Evolutionary conservation across 2,113 vertebrate species (phyloP).

Genomic region (Probosciger aterrimus): DNA sequence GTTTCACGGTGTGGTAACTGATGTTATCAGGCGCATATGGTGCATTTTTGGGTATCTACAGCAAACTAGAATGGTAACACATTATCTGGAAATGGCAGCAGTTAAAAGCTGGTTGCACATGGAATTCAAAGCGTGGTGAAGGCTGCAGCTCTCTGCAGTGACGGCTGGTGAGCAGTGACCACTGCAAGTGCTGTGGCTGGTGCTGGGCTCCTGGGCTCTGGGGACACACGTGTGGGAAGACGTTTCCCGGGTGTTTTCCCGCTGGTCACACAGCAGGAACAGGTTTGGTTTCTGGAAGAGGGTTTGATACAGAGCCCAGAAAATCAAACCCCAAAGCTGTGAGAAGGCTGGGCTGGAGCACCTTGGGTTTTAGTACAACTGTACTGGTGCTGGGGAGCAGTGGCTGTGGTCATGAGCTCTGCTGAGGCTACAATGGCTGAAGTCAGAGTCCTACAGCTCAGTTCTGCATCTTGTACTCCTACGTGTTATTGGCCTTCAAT

Average conservation of each 20-base stretch:
- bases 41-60: slow-evolving; percentile 37
- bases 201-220: neutral
- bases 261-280: neutral
- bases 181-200: neutral
- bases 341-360: neutral
- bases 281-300: neutral
- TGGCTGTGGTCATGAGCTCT: neutral
- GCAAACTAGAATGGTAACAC: neutral
- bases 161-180: neutral
- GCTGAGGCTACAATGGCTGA: neutral
- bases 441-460: neutral
- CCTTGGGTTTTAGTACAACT: neutral
- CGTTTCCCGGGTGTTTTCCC: neutral
- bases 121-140: too few species aligned
- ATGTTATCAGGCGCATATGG: neutral
- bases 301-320: neutral
- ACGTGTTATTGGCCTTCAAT: neutral
- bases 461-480: neutral
- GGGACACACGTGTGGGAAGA: too few species aligned
- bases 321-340: neutral
- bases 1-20: neutral
- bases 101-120: neutral
- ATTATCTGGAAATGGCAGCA: neutral
- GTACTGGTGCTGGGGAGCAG: neutral
- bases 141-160: too few species aligned